phyloP scores from a whole-genome alignment of 2,888 invertebrate species.

The Pachymerium ferrugineum region DNA sequence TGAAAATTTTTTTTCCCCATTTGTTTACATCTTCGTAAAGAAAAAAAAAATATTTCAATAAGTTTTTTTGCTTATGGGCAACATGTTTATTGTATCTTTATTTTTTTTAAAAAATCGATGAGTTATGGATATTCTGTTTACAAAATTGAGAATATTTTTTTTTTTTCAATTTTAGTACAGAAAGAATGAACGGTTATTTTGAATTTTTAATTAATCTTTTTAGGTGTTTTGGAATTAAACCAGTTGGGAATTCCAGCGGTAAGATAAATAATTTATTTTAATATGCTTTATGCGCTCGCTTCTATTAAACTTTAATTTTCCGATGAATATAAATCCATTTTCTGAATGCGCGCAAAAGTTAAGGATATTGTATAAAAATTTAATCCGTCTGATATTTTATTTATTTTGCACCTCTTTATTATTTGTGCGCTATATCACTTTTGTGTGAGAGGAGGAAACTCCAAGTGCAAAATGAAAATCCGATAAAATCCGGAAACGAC shows the following conservation, averaged over 20 bases:
- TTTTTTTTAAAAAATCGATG: too few species aligned
- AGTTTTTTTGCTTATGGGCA: too few species aligned
- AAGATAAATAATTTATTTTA: neutral
- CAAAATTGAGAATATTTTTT: too few species aligned
- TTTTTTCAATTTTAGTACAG: too few species aligned
- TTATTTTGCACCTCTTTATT: neutral
- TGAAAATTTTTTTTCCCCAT: neutral
- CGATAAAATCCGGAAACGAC: neutral
- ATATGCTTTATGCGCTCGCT: neutral
- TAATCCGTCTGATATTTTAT: neutral
- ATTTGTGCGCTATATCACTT: too few species aligned
- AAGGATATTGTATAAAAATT: neutral
- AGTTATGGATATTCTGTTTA: too few species aligned
- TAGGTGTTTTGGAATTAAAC: constrained; percentile 48
- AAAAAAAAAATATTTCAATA: too few species aligned
- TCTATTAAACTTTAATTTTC: neutral
- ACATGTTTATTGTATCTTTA: too few species aligned
- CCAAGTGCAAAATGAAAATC: neutral
- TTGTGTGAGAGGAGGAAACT: neutral
- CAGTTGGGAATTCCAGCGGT: constrained; percentile 44
- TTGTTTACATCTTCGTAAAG: neutral
- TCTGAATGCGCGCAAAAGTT: too few species aligned
- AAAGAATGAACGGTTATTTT: too few species aligned
- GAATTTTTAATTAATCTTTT: constrained; percentile 31
- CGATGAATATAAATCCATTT: too few species aligned